These are phyloP conservation scores for Dicentrarchus labrax DNA, from an alignment of 2,113 vertebrate genomes.

Conservation along the genomic window DNA sequence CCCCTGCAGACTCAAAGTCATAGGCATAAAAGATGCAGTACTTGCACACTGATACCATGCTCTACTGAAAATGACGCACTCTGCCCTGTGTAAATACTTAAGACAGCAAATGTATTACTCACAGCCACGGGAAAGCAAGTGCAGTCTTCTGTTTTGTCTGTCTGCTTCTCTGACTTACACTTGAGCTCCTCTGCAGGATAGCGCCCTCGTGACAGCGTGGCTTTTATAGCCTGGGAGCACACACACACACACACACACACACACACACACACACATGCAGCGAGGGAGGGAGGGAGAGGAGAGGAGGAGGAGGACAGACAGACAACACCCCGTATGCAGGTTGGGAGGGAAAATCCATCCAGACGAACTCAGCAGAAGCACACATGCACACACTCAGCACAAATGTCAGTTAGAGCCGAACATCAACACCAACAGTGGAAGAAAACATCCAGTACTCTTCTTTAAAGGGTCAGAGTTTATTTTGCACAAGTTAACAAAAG, in stretches of 20 bases:
- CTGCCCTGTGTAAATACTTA: background rate
- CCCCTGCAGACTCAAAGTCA: background rate
- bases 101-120: constrained; percentile 48
- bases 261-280: background rate
- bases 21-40: background rate
- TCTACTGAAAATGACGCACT: background rate
- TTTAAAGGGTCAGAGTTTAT: background rate
- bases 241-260: constrained; percentile 3
- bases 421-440: background rate
- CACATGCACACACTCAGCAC: constrained; percentile 60
- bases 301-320: background rate
- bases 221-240: constrained; percentile 59
- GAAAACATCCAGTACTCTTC: background rate
- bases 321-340: constrained; percentile 27
- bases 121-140: constrained; percentile 40
- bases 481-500: background rate
- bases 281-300: background rate
- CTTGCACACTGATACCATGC: background rate
- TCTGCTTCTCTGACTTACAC: constrained; percentile 29
- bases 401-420: constrained; percentile 35
- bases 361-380: constrained; percentile 58
- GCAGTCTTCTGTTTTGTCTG: constrained; percentile 3
- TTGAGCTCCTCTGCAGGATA: constrained; percentile 57
- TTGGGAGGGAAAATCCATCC: constrained; percentile 25
- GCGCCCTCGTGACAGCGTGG: background rate